These are phyloP conservation scores for Chirona hameri DNA, from an alignment of 2,888 invertebrate species.

Conservation along the genomic window DNA sequence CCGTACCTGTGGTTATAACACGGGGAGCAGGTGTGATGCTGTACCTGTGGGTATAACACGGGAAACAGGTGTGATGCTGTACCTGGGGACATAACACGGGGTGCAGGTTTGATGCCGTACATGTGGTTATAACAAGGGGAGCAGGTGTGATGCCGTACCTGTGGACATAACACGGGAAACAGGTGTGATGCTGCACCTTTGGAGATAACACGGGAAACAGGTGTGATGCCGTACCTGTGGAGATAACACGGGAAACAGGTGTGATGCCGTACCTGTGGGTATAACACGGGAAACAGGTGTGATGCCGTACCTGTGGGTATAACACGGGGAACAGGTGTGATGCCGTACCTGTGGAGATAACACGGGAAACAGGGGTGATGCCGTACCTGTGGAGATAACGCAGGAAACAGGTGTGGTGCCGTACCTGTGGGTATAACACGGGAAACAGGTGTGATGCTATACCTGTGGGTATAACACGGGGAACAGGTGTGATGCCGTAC, in stretches of 20 bases:
- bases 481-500: slow-evolving; percentile 54
- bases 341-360: slow-evolving; percentile 54
- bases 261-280: slow-evolving; percentile 58
- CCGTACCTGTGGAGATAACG: slow-evolving; percentile 54
- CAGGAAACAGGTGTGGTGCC: slow-evolving; percentile 49
- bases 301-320: slow-evolving; percentile 56
- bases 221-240: slow-evolving; percentile 58
- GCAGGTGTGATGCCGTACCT: slow-evolving; percentile 58
- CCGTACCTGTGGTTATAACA: slow-evolving; percentile 54
- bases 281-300: slow-evolving; percentile 42
- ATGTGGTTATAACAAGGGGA: slow-evolving; percentile 46
- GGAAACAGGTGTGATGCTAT: slow-evolving; percentile 52
- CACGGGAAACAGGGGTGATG: slow-evolving; percentile 46
- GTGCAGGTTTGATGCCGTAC: slow-evolving; percentile 54
- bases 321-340: slow-evolving; percentile 46
- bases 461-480: slow-evolving; percentile 49
- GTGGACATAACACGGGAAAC: slow-evolving; percentile 34
- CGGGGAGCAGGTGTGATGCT: slow-evolving; percentile 49
- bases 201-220: slow-evolving; percentile 31
- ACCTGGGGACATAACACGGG: slow-evolving; percentile 49
- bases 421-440: slow-evolving; percentile 52
- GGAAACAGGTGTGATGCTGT: slow-evolving; percentile 52
- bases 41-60: slow-evolving; percentile 52
- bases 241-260: not conserved
- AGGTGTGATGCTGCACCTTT: slow-evolving; percentile 58